Evolutionary conservation across 2,113 vertebrate genomes (phyloP), one percentile per base, ranked within the genome.

Genomic region (Axis porcinus): DNA sequence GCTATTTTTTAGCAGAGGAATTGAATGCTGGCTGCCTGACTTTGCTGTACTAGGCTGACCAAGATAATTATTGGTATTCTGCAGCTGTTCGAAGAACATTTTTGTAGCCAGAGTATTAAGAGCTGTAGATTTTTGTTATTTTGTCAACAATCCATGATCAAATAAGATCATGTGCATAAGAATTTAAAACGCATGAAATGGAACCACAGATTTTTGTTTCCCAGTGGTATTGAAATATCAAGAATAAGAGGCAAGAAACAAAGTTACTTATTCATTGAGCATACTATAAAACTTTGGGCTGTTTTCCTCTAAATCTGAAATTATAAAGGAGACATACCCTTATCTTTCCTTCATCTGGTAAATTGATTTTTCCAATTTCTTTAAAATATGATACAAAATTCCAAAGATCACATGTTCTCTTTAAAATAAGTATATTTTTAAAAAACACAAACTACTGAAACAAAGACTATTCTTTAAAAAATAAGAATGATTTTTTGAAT

Each of bases 51-150:
- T 89, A 45, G 10, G 91, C 28, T 94, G 81, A 87, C 58, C 95
- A 91, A 47, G n/a, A 84, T 93, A 96, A 93, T 95, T 93, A 95
- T 43, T 89, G 78, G 10, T 94, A 95, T 97, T 95, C 70, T 64
- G 67, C 87, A 96, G 89, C 92, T 97, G 60, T 92, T 94, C 0
- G 0, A 90, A 95, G 79, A 92, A 6, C 17, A 54, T 82, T 82
- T 97, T 95, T 96, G 14, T 76, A 91, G 54, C 30, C 70, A 94
- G 55, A 50, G 28, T 92, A 50, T 54, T 62, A 92, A 91, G 47
- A 86, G n/a, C 36, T 90, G 4, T 74, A 86, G 78, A 96, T 95
- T 55, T 95, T 40, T 79, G 15, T 83, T 96, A 91, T 89, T 95
- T 95, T 92, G 58, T 87, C 74, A 97, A 89, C 28, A 94, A 54